phyloP scores from a whole-genome alignment of 2,113 vertebrate genomes.

The Callipepla californica region DNA sequence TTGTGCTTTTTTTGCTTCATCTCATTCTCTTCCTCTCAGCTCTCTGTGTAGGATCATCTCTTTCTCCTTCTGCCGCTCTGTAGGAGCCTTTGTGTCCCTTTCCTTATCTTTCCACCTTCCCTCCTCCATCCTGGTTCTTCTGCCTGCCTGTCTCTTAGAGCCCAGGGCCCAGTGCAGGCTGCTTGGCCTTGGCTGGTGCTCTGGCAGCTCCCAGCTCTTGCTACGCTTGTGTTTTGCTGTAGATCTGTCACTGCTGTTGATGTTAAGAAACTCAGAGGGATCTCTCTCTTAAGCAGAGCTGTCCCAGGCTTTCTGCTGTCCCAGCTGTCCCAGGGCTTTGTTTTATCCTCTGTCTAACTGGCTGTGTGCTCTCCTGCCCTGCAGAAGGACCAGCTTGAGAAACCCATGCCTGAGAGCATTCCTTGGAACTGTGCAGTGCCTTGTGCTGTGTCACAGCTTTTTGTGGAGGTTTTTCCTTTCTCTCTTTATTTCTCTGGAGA shows the following conservation, averaged over 20 bases:
- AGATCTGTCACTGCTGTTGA: not conserved
- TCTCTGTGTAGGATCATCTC: not conserved
- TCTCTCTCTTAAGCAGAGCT: not conserved
- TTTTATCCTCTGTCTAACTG: not conserved
- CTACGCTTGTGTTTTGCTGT: not conserved
- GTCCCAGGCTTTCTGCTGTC: not conserved
- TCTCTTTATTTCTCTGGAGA: not conserved
- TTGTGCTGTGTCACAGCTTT: not conserved
- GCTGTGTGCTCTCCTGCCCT: not conserved
- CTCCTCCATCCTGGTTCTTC: not conserved
- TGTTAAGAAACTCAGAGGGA: not conserved
- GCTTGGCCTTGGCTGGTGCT: not conserved
- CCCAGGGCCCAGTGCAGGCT: not conserved
- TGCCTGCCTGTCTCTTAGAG: not conserved
- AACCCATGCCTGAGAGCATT: not conserved
- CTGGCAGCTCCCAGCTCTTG: not conserved
- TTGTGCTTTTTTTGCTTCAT: not conserved
- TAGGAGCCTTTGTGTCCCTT: constrained; percentile 6
- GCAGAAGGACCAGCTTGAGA: not conserved
- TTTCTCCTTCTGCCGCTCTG: not conserved
- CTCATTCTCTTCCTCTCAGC: not conserved
- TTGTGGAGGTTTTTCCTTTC: not conserved
- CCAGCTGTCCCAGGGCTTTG: too few species aligned
- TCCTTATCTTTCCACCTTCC: not conserved
- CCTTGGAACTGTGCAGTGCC: not conserved